Conservation (phyloP, 2,113 vertebrate genomes). For the Chaetorhynchus papuensis region DNA sequence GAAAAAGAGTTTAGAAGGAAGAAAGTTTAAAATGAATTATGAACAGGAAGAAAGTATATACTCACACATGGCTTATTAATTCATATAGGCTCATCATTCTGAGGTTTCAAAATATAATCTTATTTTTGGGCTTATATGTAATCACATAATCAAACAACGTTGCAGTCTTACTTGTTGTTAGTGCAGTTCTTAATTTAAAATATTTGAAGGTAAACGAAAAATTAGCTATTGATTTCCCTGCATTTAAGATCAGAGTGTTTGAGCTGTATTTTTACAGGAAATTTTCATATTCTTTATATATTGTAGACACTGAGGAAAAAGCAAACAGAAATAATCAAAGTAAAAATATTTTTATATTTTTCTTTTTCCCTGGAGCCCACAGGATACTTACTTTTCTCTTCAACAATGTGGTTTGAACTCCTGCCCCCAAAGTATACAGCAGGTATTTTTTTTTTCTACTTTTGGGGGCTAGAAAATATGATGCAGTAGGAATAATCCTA, state of each 20-base stretch:
- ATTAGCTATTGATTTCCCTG: background rate
- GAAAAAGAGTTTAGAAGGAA: background rate
- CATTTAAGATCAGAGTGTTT: background rate
- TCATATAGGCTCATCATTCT: background rate
- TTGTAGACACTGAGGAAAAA: background rate
- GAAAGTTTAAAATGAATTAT: background rate
- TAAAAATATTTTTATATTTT: background rate
- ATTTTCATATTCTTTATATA: background rate
- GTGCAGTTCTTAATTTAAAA: background rate
- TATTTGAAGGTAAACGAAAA: background rate
- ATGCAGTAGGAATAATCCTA: background rate
- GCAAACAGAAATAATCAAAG: background rate
- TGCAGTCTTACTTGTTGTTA: background rate
- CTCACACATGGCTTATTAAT: background rate
- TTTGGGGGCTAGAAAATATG: background rate
- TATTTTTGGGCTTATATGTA: background rate
- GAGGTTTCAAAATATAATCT: background rate
- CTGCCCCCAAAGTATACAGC: background rate
- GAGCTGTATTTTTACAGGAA: background rate
- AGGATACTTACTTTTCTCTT: background rate
- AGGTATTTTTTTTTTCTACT: background rate
- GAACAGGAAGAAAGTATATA: background rate
- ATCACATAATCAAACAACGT: background rate
- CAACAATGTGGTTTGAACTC: background rate
- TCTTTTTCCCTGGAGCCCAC: background rate